Evolutionary conservation across 2,888 invertebrate species (phyloP), one percentile per base, ranked within the genome.

Genomic region (Nomada hirtipes): DNA sequence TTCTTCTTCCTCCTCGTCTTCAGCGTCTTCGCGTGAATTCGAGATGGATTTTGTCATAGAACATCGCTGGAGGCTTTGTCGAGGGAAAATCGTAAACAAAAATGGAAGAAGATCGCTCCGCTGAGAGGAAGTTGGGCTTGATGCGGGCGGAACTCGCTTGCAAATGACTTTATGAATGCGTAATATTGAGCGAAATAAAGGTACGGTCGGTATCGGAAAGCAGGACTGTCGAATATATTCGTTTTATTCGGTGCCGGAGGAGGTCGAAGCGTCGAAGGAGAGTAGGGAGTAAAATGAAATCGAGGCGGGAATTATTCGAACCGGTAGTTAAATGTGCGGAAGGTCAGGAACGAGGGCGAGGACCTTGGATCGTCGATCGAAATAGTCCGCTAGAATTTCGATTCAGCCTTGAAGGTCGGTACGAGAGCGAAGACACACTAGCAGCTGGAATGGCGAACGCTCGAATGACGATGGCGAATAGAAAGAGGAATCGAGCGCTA

Each of bases 351-450:
- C 80, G 73, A 70, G 79, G 80, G 71, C 76, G 81, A 76, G 67
- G 81, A 79, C 75, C 84, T 84, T 88, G 57, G 73, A 68, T 79
- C 76, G 76, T 84, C 65, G 76, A 82, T 85, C 55, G 69, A 71
- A 73, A 73, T 75, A 69, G 75, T 80, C 75, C 67, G 59, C 53
- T 83, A 80, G 80, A 80, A 82, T 76, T 86, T 81, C 76, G 80
- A 83, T 77, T 61, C 64, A 70, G 67, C 76, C 77, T 82, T 60
- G 87, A 69, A 76, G 86, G 80, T 80, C 76, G 71, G 65, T 53
- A n/a, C 15, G 82, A 61, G 64, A 82, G 61, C 69, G 77, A 61
- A 67, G 52, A 67, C 60, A 74, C 69, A 47, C 36, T 42, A 44
- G 67, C 60, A 68, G 60, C 47, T 67, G 42, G 68, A 70, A 20